Evolutionary conservation across 2,888 invertebrate genomes (phyloP), one percentile per base, ranked within the genome.

Genomic region (Dugesia japonica): DNA sequence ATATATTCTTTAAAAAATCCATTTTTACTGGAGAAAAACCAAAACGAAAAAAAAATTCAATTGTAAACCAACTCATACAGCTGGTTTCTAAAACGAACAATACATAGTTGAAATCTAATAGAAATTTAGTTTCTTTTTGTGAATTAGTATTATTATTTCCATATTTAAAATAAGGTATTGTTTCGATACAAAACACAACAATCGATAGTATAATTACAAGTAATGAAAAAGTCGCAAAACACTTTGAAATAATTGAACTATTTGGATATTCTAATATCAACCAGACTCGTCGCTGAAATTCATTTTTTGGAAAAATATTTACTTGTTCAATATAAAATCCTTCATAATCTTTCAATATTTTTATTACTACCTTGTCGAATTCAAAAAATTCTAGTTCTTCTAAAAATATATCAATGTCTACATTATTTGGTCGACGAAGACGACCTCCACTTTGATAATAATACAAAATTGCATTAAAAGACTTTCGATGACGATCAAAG

Each of bases 371-470:
- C 87, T 95, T 94, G 84, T 95, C 95, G 85, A 97, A 89, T 87
- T 97, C 94, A 88, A 94, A 97, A 88, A 97, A 97, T 79, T 94
- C 94, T 87, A 97, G 94, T 88, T 97, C 97, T 87, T 97, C 95
- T 82, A 94, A 93, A 88, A 97, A 97, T 84, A 97, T 95, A 89
- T 97, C 95, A 79, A 85, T 80, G 82, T 95, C 95, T 84, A 97
- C 95, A 88, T 95, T 95, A 86, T 94, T 94, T 83, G 97, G 97
- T 86, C 95, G 89, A 83, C 95, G 89, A 82, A 97, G 89, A 84
- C 95, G 89, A 82, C 95, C 95, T 82, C 95, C 84, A 81, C 83
- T 84, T 87, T 97, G 95, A 87, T 97, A 97, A 88, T 94, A 97
- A 87, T 95, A 95, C 84, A 97, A 89, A 87, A 97, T 95, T 86